These are phyloP conservation scores for Actinostola sp. DNA, from an alignment of 92 coral and sea anemone genomes.

Conservation along the genomic window DNA sequence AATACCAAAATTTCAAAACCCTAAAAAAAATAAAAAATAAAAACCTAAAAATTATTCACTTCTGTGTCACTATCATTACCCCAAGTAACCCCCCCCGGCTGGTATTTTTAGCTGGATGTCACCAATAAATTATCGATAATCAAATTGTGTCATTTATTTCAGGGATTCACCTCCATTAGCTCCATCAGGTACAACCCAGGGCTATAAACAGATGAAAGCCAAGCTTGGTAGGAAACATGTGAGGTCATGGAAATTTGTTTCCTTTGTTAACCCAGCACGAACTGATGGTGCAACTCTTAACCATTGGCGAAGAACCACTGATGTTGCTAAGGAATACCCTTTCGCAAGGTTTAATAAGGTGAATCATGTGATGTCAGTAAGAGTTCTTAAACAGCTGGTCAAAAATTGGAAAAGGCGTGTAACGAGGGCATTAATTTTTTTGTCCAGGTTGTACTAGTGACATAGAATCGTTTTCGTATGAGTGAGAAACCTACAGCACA, in stretches of 20 bases:
- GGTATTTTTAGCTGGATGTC: background rate
- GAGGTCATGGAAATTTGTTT: slow-evolving; percentile 89
- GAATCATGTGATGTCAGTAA: background rate
- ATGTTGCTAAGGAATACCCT: slow-evolving; percentile 93
- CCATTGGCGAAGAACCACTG: slow-evolving; percentile 97
- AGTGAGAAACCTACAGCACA: too few species aligned
- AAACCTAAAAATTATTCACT: too few species aligned
- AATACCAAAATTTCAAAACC: too few species aligned
- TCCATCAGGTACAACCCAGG: slow-evolving; percentile 84
- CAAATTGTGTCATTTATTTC: background rate
- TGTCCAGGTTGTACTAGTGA: background rate
- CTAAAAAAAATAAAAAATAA: too few species aligned
- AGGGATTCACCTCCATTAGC: slow-evolving; percentile 96
- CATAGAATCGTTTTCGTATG: too few species aligned
- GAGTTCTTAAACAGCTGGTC: too few species aligned
- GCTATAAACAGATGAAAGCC: slow-evolving; percentile 98
- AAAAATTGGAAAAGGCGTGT: too few species aligned
- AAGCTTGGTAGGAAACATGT: slow-evolving; percentile 93
- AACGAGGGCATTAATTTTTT: background rate
- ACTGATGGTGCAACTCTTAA: slow-evolving; percentile 83
- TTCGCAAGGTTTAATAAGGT: slow-evolving; percentile 99
- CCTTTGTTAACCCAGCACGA: slow-evolving; percentile 93
- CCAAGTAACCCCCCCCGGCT: too few species aligned
- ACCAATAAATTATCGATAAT: background rate
- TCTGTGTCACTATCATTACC: too few species aligned